Evolutionary conservation across 1,140 invertebrate species (phyloP).

Genomic region (Maconellicoccus hirsutus): DNA sequence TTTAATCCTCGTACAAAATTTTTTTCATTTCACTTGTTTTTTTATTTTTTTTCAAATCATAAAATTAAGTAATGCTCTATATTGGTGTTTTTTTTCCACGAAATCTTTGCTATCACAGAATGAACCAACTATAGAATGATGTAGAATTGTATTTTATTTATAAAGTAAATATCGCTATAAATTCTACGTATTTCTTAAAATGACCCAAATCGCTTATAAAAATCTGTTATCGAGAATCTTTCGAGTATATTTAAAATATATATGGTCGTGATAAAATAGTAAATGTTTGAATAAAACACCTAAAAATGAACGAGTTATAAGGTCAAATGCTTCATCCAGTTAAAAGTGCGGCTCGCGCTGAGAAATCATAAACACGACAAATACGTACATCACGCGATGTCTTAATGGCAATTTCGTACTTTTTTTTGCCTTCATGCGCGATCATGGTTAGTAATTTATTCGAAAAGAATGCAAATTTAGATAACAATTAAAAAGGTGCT

Average conservation of each 20-base stretch:
- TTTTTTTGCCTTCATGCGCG: too few relatives aligned
- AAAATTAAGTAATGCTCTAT: too few relatives aligned
- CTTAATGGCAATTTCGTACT: not conserved
- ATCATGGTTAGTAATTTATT: too few relatives aligned
- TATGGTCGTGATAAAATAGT: not conserved
- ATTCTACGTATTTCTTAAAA: not conserved
- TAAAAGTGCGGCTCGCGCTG: not conserved
- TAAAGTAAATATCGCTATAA: not conserved
- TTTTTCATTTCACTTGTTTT: too few relatives aligned
- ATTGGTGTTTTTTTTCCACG: too few relatives aligned
- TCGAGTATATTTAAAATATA: not conserved
- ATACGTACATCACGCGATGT: not conserved
- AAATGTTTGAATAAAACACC: not conserved
- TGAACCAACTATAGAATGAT: too few relatives aligned
- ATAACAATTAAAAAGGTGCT: too few relatives aligned
- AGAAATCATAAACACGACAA: not conserved
- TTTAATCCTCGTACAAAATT: too few relatives aligned
- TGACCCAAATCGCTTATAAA: slow-evolving; percentile 3
- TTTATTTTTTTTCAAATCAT: too few relatives aligned
- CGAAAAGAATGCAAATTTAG: too few relatives aligned
- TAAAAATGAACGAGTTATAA: not conserved
- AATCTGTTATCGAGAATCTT: not conserved
- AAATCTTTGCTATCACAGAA: too few relatives aligned
- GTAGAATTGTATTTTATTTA: too few relatives aligned
- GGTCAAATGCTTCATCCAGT: not conserved